A percentile compares a stretch with the other conserved stretches of the same genome.
Evolutionary conservation across 23 tunicate species (phyloP).

Genomic region (Halocynthia aurantium): DNA sequence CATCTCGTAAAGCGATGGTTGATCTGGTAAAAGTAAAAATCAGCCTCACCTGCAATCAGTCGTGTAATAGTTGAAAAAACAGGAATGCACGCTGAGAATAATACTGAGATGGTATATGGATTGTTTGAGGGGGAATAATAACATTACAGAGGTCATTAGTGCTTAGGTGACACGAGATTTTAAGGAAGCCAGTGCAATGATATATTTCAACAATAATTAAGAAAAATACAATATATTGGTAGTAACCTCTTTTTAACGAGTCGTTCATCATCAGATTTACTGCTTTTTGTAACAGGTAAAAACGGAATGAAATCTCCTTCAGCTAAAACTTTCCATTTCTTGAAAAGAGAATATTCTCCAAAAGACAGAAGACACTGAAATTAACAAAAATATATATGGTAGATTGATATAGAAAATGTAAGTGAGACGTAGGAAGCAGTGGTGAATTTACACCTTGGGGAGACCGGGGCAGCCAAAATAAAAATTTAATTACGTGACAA

Average conservation of each 20-base stretch:
- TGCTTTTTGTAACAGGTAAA: not conserved
- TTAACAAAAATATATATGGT: not conserved
- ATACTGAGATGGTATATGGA: not conserved
- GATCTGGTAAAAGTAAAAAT: no score
- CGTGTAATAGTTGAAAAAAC: not conserved
- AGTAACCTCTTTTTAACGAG: not conserved
- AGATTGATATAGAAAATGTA: not conserved
- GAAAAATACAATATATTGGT: not conserved
- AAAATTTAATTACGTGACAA: no score
- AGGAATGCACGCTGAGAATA: not conserved
- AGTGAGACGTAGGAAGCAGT: not conserved
- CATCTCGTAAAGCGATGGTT: constrained; percentile 35
- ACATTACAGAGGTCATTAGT: no score
- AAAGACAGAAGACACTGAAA: constrained; percentile 42
- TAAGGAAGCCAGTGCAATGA: no score
- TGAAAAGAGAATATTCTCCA: constrained; percentile 80
- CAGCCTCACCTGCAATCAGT: constrained; percentile 16
- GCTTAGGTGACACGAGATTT: no score
- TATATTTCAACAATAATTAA: no score
- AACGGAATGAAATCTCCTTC: constrained; percentile 84
- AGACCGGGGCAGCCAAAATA: no score
- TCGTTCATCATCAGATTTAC: not conserved
- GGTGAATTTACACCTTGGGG: no score
- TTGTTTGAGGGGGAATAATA: not conserved
- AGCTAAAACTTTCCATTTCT: constrained; percentile 69